Evolutionary conservation across 2,888 invertebrate genomes (phyloP).

Genomic region (Megamerina dolium): DNA sequence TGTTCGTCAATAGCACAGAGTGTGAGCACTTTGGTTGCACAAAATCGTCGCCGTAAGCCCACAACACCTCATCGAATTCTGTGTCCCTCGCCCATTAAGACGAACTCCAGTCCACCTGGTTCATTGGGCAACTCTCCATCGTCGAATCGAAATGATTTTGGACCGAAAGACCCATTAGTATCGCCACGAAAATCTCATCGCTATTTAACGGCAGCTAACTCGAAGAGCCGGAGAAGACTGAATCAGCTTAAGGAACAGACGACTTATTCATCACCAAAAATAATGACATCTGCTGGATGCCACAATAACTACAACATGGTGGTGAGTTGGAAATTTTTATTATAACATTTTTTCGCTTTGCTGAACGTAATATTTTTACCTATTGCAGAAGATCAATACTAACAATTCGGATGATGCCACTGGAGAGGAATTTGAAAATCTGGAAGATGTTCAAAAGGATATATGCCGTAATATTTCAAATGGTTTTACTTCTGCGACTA

Average conservation of each 20-base stretch:
- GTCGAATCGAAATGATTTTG: conserved; percentile 9
- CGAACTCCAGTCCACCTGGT: conserved; percentile 18
- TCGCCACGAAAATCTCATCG: conserved; percentile 42
- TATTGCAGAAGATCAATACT: conserved; percentile 6
- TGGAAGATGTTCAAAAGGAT: not conserved
- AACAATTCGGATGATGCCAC: conserved; percentile 6
- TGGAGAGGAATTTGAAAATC: not conserved
- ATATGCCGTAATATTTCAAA: not conserved
- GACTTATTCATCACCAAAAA: conserved; percentile 28
- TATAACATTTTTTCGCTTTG: no score
- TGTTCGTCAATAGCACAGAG: conserved; percentile 11
- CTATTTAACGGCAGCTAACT: conserved; percentile 12
- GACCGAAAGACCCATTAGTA: conserved; percentile 7
- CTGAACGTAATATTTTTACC: no score
- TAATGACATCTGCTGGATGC: conserved; percentile 6
- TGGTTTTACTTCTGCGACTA: not conserved
- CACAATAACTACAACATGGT: no score
- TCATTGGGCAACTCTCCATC: conserved; percentile 15
- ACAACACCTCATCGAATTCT: conserved; percentile 59
- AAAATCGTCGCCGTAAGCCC: conserved; percentile 41
- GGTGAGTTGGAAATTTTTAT: no score
- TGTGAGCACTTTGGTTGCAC: conserved; percentile 7
- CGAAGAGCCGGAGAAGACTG: conserved; percentile 42
- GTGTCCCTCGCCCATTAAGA: conserved; percentile 45
- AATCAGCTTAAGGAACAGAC: conserved; percentile 37